These are phyloP conservation scores for Clarias fuscus DNA, from an alignment of 2,797 vertebrate species.

Conservation along the genomic window DNA sequence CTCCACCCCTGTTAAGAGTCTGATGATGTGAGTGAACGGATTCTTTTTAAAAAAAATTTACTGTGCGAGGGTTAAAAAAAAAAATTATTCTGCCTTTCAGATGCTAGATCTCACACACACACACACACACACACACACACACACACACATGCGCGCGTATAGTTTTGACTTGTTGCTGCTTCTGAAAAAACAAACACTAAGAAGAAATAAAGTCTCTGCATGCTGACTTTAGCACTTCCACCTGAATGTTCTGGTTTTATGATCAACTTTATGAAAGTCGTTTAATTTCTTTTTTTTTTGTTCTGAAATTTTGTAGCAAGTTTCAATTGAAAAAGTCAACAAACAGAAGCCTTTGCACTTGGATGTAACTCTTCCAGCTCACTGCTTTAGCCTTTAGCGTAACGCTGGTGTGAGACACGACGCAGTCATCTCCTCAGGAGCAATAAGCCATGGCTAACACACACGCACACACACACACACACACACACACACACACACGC, in stretches of 20 bases:
- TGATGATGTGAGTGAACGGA: neutral
- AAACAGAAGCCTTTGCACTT: slow-evolving; percentile 38
- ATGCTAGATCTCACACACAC: neutral
- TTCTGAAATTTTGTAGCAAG: slow-evolving; percentile 16
- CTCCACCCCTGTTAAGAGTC: neutral
- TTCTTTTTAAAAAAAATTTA: neutral
- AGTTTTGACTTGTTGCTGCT: slow-evolving; percentile 6
- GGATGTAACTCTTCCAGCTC: slow-evolving; percentile 43
- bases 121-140: neutral
- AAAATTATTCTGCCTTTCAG: neutral
- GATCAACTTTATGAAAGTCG: neutral
- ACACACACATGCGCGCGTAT: neutral
- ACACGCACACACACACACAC: neutral
- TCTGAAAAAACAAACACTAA: neutral
- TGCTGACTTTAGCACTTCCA: slow-evolving; percentile 6
- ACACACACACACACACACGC: neutral
- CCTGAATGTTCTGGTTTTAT: neutral
- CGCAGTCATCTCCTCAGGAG: slow-evolving; percentile 9
- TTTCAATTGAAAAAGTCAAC: neutral
- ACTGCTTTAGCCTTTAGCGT: slow-evolving; percentile 32
- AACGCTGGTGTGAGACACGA: neutral
- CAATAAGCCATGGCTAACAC: slow-evolving; percentile 24
- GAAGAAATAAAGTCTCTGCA: neutral
- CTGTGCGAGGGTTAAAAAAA: neutral
- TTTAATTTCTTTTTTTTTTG: neutral